Evolutionary conservation across 1,140 invertebrate genomes (phyloP).

Genomic region (Oreohelix idahoensis): DNA sequence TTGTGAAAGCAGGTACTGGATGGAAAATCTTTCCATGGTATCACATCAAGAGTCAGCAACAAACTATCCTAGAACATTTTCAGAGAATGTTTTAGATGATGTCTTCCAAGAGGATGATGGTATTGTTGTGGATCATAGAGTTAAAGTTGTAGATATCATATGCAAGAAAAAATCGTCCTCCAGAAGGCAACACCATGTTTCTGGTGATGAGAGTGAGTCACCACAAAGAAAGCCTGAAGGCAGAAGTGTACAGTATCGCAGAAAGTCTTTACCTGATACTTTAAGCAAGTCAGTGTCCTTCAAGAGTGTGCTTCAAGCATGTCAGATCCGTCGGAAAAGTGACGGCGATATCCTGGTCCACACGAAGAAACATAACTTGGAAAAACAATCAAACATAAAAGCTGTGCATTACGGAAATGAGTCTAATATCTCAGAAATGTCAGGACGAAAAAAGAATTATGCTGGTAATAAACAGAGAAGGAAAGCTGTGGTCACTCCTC

Average conservation of each 20-base stretch:
- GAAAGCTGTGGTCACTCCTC: constrained; percentile 8
- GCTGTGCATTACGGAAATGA: neutral
- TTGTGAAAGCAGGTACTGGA: neutral
- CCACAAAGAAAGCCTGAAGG: neutral
- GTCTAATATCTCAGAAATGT: neutral
- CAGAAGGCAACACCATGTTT: too few relatives aligned
- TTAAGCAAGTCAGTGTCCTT: neutral
- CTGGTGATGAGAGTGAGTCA: too few relatives aligned
- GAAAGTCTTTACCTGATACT: neutral
- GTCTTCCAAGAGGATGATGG: neutral
- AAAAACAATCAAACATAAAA: neutral
- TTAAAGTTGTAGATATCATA: too few relatives aligned
- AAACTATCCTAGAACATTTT: neutral
- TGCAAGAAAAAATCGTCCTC: too few relatives aligned
- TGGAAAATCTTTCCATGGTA: neutral
- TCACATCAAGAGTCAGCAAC: neutral
- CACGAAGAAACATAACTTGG: neutral
- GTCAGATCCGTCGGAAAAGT: neutral
- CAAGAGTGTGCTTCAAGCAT: neutral
- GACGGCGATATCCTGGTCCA: neutral
- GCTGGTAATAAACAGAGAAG: neutral
- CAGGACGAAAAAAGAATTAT: neutral
- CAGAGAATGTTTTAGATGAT: neutral
- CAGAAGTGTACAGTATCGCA: neutral
- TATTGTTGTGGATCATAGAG: neutral